Base-by-base conservation (phyloP, 2,888 invertebrate genomes). In the Arge pagana region DNA sequence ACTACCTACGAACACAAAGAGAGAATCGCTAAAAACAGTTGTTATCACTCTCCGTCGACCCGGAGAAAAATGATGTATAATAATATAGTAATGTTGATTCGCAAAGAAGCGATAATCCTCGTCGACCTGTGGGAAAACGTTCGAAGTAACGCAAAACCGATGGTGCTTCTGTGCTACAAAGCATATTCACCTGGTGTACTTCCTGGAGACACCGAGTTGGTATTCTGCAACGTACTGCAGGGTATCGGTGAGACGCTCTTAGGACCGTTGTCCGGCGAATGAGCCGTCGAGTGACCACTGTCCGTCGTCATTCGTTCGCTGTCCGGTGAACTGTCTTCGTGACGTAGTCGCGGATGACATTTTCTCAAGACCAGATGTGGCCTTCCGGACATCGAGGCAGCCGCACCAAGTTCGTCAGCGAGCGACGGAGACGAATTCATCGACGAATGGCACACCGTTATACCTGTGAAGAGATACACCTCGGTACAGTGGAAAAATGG, bases 281-380 rank as follows among this genome's bases (percentile, higher is more conserved):
- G 93, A 39, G 92, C 91, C 15, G 93, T 93, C 63, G 93, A 93
- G 71, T 93, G 92, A 1, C 94, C 94, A 64, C 93, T 94, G 72
- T 94, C 94, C 78, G 81, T 90, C 66, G 91, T 86, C 61, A 91
- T 81, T 57, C 90, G 82, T 67, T 92, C 92, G 18, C 92, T 92
- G 68, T 93, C 93, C 4, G 93, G 93, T 58, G 92, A 92, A 35
- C 88, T 88, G 70, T 93, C 92, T 70, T 88, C 89, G 65, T 90
- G 71, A 3, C 71, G 71, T 11, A 68, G 65, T 48, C 69, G 61
- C 18, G 70, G 66, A 53, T 71, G 72, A 55, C 67, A 72, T 56
- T 74, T 74, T 42, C 72, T 68, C 45, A 72, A 58, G 24, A 70
- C 65, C 39, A 75, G 61, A 33, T 74, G 74, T 13, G 73, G 71